Evolutionary conservation across 2,888 invertebrate genomes (phyloP).

Genomic region (Synergus japonicus): DNA sequence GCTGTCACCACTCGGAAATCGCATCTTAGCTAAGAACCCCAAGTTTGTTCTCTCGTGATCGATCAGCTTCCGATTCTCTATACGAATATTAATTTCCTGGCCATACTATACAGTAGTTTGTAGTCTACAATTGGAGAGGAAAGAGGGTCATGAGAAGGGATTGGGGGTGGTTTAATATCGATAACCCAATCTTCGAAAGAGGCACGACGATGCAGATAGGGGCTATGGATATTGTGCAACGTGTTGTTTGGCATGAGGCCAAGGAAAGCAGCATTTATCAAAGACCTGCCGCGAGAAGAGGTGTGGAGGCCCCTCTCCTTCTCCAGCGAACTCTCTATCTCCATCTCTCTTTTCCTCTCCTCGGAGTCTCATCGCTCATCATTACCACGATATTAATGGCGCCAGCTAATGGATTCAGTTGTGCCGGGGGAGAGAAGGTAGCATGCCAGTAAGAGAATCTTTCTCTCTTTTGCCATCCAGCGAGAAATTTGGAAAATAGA

Average conservation of each 20-base stretch:
- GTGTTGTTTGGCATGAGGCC: conserved; percentile 68
- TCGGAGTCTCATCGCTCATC: conserved; percentile 71
- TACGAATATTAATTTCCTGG: conserved; percentile 6
- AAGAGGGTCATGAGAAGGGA: not conserved
- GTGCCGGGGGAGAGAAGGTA: conserved; percentile 50
- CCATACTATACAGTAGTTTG: not conserved
- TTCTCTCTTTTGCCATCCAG: conserved; percentile 47
- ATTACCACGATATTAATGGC: conserved; percentile 73
- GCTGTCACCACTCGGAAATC: not conserved
- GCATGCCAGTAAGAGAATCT: conserved; percentile 62
- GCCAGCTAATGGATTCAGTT: conserved; percentile 72
- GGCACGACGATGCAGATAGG: conserved; percentile 49
- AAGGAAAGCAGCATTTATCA: conserved; percentile 72
- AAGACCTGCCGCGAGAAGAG: conserved; percentile 53
- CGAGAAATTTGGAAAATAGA: conserved; percentile 65
- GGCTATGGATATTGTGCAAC: conserved; percentile 65
- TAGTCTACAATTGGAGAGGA: not conserved
- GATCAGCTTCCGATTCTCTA: not conserved
- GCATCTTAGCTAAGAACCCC: not conserved
- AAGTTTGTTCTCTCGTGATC: not conserved
- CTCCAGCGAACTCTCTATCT: conserved; percentile 45
- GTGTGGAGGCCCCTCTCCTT: conserved; percentile 48
- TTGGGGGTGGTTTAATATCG: conserved; percentile 55
- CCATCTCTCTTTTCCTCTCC: conserved; percentile 54
- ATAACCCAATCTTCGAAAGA: conserved; percentile 56